A percentile compares a stretch with the other conserved stretches of the same genome.
Conservation (phyloP, 2,797 vertebrate species). For the Glyptemys insculpta region DNA sequence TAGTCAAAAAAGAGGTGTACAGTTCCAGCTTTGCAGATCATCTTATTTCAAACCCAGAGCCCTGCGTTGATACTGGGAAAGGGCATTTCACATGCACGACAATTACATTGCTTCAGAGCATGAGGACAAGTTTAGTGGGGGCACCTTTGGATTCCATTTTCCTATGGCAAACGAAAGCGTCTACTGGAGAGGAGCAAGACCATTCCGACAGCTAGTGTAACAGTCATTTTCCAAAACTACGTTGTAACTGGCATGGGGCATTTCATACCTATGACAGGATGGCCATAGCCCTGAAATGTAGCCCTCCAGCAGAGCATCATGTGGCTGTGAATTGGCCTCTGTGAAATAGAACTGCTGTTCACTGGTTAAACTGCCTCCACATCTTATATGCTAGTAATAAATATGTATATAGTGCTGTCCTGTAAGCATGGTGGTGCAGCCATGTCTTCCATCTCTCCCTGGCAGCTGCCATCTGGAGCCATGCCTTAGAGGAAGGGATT, state of each 20-base stretch:
- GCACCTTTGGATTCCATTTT: neutral
- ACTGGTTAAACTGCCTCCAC: neutral
- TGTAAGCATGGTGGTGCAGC: neutral
- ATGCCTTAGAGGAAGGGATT: neutral
- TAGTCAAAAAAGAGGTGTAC: neutral
- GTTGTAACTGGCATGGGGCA: neutral
- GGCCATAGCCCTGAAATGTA: accelerated
- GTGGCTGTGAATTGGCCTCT: neutral
- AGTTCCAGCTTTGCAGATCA: neutral
- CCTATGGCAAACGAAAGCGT: neutral
- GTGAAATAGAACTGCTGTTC: neutral
- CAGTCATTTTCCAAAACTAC: neutral
- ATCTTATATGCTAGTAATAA: neutral
- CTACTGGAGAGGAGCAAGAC: neutral
- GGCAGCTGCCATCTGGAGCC: neutral
- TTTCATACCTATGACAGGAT: accelerated
- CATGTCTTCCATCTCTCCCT: neutral
- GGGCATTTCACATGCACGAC: neutral
- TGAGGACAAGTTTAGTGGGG: neutral
- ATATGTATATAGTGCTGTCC: neutral
- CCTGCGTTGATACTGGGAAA: neutral
- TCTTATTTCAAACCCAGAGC: neutral
- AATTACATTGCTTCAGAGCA: neutral
- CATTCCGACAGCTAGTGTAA: neutral
- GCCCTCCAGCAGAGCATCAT: accelerated